Base-by-base conservation (phyloP, 2,113 vertebrate species). In the Aphyosemion australe region DNA sequence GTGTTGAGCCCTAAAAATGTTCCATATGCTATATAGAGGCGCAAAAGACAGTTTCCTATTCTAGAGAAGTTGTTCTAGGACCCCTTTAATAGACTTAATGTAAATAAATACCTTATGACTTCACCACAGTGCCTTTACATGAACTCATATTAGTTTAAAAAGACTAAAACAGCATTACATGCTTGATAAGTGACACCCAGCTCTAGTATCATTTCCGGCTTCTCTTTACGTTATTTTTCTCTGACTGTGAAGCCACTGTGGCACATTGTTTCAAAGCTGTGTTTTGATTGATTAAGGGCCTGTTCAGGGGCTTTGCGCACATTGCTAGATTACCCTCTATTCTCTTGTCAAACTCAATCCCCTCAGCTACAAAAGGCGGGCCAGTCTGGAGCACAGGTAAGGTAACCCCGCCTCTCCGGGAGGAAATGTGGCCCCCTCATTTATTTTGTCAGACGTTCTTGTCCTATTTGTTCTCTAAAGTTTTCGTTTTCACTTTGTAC, bases 361-460 rank as follows among this genome's bases (percentile, higher is more conserved):
- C 90, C 77, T 91, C 88, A 94, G 93, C 93, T 94, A 91, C 92
- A 93, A 94, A 94, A 93, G 90, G 90, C 91, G 89, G 91, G 93
- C 84, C 90, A 89, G 65, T 86, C 91, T 76, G 91, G 87, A 92
- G 74, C 78, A 45, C 92, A 94, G 93, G 93, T 94, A 93, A 94
- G 93, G 90, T 84, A 58, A 83, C 83, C 80, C 70, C 76, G 78
- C 70, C 77, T 88, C 79, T 71, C 34, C 34, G 73, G 45, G 75
- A 80, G 67, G 86, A 87, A 70, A 73, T 86, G 76, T 90, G 89
- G 81, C 83, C 82, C 41, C 83, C 65, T 84, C 78, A 58, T 84
- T 83, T 80, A 61, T 85, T 82, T 62, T 80, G 52, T 84, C 68
- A 64, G 39, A 74, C 74, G 84, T 80, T 80, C 52, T 68, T 76